Evolutionary conservation across 1,140 invertebrate genomes (phyloP), one percentile per base, ranked within the genome.

Genomic region (Aphelinus atriplicis): DNA sequence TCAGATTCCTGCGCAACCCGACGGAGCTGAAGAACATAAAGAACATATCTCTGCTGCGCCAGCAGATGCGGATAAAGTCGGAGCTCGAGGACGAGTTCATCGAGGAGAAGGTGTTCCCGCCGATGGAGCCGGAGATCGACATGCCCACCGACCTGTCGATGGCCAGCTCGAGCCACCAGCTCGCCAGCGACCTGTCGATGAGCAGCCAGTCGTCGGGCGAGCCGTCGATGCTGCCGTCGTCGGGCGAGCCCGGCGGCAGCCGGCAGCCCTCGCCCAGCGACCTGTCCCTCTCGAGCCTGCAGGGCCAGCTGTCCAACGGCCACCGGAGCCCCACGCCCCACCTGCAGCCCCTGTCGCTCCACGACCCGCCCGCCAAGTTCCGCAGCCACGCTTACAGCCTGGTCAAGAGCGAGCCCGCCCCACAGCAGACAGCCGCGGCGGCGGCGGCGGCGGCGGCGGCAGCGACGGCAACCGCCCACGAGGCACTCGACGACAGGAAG

Each of bases 1-100:
- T 26, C 0, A 95, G 94, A 85, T 96, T 97, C 86, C 87, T 97
- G 63, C 91, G 95, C 73, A 96, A 96, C 88, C 95, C 95, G 50
- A 94, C 94, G 50, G 95, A 97, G 87, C 85, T 97, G 77, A 96
- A 96, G 82, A 96, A 95, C 83, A 96, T 97, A 63, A 97, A 97
- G 85, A 96, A 96, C 84, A 97, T 97, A 78, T 96, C 95, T 2
- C 86, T 96, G 71, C 85, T 97, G 73, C 90, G 95, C n/a, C 94
- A 96, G 85, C 94, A 95, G 84, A 94, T 94, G 92, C 91, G 91
- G 74, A 92, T 92, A 73, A 93, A 92, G 80, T 89, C 90, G 72
- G 91, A 91, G 78, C 88, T 88, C 45, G 90, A 91, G 64, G 90
- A 91, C 77, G 90, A 90, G 65, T 26, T 26, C 26, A 90, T 89